A percentile compares a stretch with the other conserved stretches of the same genome.
Evolutionary conservation across 2,113 vertebrate genomes (phyloP).

Genomic region (Fregata magnificens): DNA sequence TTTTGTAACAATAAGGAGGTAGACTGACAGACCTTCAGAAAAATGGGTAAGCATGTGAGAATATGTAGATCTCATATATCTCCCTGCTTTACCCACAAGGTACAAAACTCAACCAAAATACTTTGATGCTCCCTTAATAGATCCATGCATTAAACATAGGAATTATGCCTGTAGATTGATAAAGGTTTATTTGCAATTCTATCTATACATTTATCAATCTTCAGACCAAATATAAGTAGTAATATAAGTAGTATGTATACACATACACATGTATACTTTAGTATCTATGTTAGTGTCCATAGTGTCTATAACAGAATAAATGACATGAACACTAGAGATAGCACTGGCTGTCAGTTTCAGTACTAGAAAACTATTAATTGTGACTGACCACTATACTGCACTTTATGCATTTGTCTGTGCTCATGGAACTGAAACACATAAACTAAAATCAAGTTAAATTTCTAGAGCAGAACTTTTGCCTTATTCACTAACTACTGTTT

Average conservation of each 20-base stretch:
- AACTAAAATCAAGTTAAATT: background rate
- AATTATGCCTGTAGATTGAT: background rate
- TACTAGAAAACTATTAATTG: background rate
- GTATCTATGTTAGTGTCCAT: background rate
- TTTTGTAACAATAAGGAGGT: background rate
- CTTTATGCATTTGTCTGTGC: background rate
- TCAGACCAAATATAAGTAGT: background rate
- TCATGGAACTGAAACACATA: background rate
- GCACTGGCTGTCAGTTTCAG: background rate
- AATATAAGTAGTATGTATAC: no score
- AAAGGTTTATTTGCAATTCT: background rate
- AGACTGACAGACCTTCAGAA: background rate
- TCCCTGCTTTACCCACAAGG: background rate
- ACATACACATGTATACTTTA: background rate
- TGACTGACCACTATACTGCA: background rate
- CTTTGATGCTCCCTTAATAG: background rate
- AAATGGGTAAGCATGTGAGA: background rate
- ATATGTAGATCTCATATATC: background rate
- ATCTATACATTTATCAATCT: background rate
- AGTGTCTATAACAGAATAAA: background rate
- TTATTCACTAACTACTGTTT: background rate
- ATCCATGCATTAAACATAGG: background rate
- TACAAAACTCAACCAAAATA: background rate
- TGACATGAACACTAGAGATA: background rate
- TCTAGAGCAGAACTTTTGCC: background rate